Conservation (phyloP, 2,888 invertebrate genomes). For the Odontomyia ornata region DNA sequence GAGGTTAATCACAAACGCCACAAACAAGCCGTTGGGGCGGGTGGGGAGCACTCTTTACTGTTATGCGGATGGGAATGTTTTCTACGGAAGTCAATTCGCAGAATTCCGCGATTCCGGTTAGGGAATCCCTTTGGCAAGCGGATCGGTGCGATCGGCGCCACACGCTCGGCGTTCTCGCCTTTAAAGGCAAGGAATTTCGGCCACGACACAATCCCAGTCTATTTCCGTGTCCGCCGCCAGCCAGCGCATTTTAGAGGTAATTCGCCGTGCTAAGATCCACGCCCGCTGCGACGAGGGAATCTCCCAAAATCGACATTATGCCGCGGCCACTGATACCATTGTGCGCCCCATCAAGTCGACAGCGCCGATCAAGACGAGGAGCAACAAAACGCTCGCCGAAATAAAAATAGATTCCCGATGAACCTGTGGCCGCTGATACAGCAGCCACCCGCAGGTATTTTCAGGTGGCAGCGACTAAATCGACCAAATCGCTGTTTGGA, state of each 20-base stretch:
- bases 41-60: conserved; percentile 16
- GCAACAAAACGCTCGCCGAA: conserved; percentile 2
- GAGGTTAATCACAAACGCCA: conserved; percentile 32
- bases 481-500: no score
- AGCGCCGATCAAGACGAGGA: neutral
- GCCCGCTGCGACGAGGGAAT: conserved; percentile 12
- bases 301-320: conserved; percentile 20
- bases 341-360: neutral
- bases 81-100: neutral
- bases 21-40: conserved; percentile 7
- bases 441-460: conserved; percentile 15
- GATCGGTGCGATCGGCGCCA: neutral
- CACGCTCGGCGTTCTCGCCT: neutral
- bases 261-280: neutral
- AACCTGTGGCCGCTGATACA: neutral
- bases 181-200: conserved; percentile 32
- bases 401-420: conserved; percentile 27
- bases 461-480: no score
- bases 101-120: neutral
- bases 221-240: conserved; percentile 33
- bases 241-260: conserved; percentile 6
- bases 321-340: neutral
- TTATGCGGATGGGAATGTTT: conserved; percentile 25
- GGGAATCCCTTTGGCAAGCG: neutral
- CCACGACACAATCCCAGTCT: neutral